phyloP scores from a whole-genome alignment of 2,797 vertebrate genomes.

The Oreortyx pictus region DNA sequence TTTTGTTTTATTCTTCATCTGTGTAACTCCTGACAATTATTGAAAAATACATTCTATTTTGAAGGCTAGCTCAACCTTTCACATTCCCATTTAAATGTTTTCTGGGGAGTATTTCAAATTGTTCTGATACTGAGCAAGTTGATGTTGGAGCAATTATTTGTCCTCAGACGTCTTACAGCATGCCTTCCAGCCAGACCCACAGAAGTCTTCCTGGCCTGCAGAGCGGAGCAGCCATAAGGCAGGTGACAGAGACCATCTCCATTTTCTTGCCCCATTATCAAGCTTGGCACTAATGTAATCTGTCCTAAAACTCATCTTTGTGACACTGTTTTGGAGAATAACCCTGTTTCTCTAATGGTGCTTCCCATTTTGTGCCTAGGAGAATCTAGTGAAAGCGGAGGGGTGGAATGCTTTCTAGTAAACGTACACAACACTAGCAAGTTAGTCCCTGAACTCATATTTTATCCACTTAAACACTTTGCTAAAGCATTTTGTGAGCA shows the following conservation, averaged over 20 bases:
- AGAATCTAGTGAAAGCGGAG: not conserved
- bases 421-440: not conserved
- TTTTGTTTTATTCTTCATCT: not conserved
- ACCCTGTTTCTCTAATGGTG: not conserved
- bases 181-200: not conserved
- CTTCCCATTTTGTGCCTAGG: not conserved
- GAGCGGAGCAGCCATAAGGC: not conserved
- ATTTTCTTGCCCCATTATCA: not conserved
- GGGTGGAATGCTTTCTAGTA: too few relatives aligned
- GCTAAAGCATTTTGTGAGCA: not conserved
- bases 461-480: not conserved
- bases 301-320: not conserved
- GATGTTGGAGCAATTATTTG: not conserved
- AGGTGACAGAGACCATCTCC: not conserved
- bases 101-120: not conserved
- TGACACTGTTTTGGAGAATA: not conserved
- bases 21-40: constrained; percentile 5
- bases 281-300: not conserved
- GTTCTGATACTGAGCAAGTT: not conserved
- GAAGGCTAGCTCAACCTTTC: not conserved
- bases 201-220: not conserved
- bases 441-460: not conserved
- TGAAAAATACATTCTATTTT: not conserved
- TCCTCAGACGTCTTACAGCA: not conserved
- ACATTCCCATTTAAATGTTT: not conserved